Base-by-base conservation (phyloP, 2,797 vertebrate genomes). In the Moxostoma hubbsi region DNA sequence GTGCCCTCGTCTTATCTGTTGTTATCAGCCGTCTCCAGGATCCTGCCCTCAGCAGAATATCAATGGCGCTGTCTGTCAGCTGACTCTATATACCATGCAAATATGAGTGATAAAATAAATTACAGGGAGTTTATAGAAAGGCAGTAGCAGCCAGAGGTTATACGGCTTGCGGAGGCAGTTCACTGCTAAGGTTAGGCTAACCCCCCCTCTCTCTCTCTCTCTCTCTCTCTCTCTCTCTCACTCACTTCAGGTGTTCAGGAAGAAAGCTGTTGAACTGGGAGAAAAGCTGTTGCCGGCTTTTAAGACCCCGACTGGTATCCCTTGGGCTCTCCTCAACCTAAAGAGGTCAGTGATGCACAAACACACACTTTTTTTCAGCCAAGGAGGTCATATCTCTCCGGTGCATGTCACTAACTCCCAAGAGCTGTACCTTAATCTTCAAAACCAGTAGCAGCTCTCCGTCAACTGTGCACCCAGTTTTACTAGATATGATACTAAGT, bases 241-340 rank as follows among this genome's bases (percentile, higher is more conserved):
- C 61, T 84, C 85, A 74, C 89, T 91, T 15, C 92, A 99, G 98
- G 89, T 98, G 83, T 99, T 96, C 89, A 94, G 96, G 73, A 95
- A 89, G 83, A 99, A 99, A 90, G 97, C 96, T 43, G 94, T 99
- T 85, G 97, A 98, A 87, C 92, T 99, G 84, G 98, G 98, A 82
- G 94, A 97, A 90, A 99, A 97, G 90, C 93, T 99, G 87, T 90
- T 99, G 73, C 97, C 97, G 73, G 97, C 98, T 86, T 99, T 99
- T 91, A 97, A 96, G 89, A 99, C 97, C 75, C 96, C 97, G 75
- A 98, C 98, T 58, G 98, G 98, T 80, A 95, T 99, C 91, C 97
- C 98, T 82, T 99, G 97, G 98, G 98, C 97, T 54, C 90, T 99
- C 85, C 95, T 99, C 81, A 99, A 99, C 91, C 94, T 99, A 86